Conservation (phyloP, 2,888 invertebrate species). For the Aphidoletes aphidimyza region DNA sequence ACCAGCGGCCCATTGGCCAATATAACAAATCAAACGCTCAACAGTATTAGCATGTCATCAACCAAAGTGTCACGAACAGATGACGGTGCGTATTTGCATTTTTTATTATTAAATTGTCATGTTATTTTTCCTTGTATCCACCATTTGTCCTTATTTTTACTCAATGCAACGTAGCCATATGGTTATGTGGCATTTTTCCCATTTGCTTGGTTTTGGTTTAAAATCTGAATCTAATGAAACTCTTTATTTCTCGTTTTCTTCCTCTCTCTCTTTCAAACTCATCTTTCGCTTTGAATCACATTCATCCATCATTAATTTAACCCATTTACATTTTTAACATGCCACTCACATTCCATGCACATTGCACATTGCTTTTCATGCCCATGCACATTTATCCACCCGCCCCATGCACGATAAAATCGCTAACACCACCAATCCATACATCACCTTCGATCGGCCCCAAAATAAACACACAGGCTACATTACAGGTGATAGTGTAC, state of each 20-base stretch:
- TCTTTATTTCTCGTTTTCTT: too few relatives aligned
- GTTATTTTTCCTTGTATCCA: not conserved
- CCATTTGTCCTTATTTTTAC: not conserved
- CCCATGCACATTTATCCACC: not conserved
- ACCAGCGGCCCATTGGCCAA: constrained; percentile 15
- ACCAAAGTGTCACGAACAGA: constrained; percentile 33
- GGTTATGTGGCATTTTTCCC: too few relatives aligned
- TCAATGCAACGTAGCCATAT: too few relatives aligned
- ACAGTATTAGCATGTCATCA: constrained; percentile 38
- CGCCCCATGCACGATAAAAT: not conserved
- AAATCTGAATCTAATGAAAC: too few relatives aligned
- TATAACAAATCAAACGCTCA: constrained; percentile 52
- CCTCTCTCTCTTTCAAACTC: too few relatives aligned
- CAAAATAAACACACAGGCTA: constrained; percentile 52
- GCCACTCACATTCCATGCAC: too few relatives aligned
- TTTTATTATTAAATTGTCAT: not conserved
- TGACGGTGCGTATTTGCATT: not conserved
- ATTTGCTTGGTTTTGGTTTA: too few relatives aligned
- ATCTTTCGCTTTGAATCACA: too few relatives aligned
- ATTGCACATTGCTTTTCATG: too few relatives aligned
- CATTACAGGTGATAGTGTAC: constrained; percentile 54
- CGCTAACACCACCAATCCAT: not conserved
- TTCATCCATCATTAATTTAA: too few relatives aligned
- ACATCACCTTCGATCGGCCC: too few relatives aligned
- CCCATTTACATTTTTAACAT: too few relatives aligned